These are phyloP conservation scores for Enoplolaimus lenunculus DNA, from an alignment of 2,888 invertebrate species.

Conservation along the genomic window DNA sequence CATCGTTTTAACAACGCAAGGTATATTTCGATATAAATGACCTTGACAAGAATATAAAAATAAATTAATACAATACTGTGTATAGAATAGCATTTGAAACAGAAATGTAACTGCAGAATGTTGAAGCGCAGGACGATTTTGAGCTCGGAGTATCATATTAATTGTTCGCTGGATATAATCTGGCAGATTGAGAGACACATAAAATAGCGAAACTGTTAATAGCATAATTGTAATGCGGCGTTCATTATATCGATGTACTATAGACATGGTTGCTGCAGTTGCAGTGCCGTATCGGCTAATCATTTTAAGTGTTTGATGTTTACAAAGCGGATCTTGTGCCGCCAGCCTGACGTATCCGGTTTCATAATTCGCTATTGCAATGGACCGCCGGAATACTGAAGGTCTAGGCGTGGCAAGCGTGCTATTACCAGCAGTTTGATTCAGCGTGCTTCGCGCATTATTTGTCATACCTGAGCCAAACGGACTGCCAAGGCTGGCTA, in stretches of 20 bases:
- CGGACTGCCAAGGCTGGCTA: not conserved
- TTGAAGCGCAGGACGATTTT: not conserved
- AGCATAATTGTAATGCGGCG: conserved; percentile 17
- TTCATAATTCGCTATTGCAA: not conserved
- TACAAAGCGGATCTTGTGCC: conserved; percentile 4
- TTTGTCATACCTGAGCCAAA: not conserved
- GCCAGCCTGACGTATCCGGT: conserved; percentile 1
- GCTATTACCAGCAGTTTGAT: not conserved
- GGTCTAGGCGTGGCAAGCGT: not conserved
- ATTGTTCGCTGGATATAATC: conserved; percentile 5
- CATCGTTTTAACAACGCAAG: not conserved
- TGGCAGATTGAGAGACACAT: conserved; percentile 10
- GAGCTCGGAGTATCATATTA: conserved; percentile 2
- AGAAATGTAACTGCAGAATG: not conserved
- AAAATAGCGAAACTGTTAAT: conserved; percentile 12
- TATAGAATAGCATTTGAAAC: conserved; percentile 17
- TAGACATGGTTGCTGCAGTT: not conserved
- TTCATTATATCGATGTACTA: conserved; percentile 12
- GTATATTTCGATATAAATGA: conserved; percentile 8
- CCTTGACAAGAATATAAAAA: conserved; percentile 17
- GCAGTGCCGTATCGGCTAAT: not conserved
- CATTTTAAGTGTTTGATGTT: not conserved
- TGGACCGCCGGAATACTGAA: not conserved
- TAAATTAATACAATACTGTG: conserved; percentile 15
- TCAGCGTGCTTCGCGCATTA: no score